Evolutionary conservation across 1,140 invertebrate genomes (phyloP).

Genomic region (Pentalonia nigronervosa): DNA sequence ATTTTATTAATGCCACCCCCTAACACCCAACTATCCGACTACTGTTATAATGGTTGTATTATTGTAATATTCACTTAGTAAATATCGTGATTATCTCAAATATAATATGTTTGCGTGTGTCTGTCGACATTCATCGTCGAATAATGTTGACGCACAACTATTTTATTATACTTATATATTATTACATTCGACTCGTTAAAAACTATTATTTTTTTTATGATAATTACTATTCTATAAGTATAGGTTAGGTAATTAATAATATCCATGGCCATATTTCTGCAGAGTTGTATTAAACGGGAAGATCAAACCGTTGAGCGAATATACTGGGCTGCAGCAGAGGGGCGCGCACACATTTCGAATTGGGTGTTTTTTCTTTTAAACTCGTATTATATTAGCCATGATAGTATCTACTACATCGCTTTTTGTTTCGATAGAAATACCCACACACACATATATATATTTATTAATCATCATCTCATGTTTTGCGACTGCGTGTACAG

Average conservation of each 20-base stretch:
- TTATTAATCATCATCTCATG: not conserved
- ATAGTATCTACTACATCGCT: not conserved
- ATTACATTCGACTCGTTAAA: not conserved
- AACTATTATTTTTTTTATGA: not conserved
- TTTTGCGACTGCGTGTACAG: not conserved
- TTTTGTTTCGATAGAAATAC: not conserved
- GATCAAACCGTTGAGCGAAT: not conserved
- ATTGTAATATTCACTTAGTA: too few species aligned
- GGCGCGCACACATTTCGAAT: too few species aligned
- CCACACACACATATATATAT: not conserved
- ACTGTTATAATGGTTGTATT: too few species aligned
- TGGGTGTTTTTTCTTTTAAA: not conserved
- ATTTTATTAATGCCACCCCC: too few species aligned
- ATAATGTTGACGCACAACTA: not conserved
- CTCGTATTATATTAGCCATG: too few species aligned
- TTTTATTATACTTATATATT: not conserved
- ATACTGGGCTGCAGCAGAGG: not conserved
- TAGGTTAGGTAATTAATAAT: not conserved
- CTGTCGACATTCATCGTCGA: not conserved
- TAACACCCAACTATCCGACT: too few species aligned
- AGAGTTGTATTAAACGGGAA: not conserved
- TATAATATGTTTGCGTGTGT: too few species aligned
- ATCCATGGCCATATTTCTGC: not conserved
- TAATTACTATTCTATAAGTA: not conserved
- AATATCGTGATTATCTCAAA: too few species aligned